These are phyloP conservation scores for Pseudoatta argentina DNA, from an alignment of 1,140 invertebrate genomes.

Conservation along the genomic window DNA sequence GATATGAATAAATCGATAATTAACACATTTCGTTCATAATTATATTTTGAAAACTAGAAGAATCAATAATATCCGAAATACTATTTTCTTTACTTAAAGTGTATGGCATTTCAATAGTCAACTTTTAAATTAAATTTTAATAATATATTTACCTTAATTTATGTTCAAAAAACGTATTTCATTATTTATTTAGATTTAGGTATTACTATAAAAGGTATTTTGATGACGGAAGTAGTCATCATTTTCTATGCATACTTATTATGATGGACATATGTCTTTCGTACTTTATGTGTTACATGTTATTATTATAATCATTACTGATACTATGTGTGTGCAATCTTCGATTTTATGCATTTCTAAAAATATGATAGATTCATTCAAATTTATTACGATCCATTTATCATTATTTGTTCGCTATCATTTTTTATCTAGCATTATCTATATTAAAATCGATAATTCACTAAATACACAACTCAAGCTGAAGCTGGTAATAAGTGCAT, in stretches of 20 bases:
- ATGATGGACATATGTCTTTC: not conserved
- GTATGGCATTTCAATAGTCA: not conserved
- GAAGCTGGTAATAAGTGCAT: not conserved
- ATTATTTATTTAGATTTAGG: conserved; percentile 1
- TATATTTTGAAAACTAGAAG: not conserved
- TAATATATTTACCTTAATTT: not conserved
- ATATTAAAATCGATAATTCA: not conserved
- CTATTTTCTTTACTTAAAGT: not conserved
- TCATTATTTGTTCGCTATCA: not conserved
- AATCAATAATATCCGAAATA: not conserved
- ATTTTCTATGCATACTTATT: conserved; percentile 5
- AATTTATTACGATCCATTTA: conserved; percentile 18
- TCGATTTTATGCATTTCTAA: conserved; percentile 19
- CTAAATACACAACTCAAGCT: not conserved
- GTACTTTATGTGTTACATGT: not conserved
- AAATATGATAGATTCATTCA: not conserved
- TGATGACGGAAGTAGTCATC: too few relatives aligned
- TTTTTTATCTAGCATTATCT: not conserved
- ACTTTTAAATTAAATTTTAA: not conserved
- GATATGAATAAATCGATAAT: conserved; percentile 20
- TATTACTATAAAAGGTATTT: too few relatives aligned
- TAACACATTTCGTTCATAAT: conserved; percentile 17
- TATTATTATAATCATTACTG: conserved; percentile 19
- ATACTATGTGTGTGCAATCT: not conserved
- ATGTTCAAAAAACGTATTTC: not conserved